Evolutionary conservation across 2,888 invertebrate genomes (phyloP), one percentile per base, ranked within the genome.

Genomic region (Eustalomyia histrio): DNA sequence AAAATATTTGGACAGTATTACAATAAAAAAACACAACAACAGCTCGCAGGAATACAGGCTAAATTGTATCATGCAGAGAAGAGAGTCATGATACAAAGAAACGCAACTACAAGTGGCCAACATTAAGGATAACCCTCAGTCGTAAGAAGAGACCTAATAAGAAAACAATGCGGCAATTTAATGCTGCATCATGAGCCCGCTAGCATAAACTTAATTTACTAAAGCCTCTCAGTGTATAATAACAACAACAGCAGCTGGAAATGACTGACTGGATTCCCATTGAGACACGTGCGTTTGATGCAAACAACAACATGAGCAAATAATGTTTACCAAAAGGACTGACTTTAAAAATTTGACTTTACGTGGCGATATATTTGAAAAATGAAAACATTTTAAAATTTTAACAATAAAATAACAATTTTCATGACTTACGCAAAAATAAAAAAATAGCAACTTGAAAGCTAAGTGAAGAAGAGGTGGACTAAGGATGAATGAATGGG

Each of bases 111-210:
- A 78, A 80, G 83, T 79, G 82, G 74, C 83, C 83, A 80, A 73
- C 35, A 71, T 61, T 47, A 55, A 24, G 47, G 35, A 63, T 67
- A 82, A 75, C 76, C 80, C 76, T 71, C 43, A 29, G 33, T 29
- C 16, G 2, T 16, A 73, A 69, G 78, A 73, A 69, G 78, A 60
- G 71, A 68, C 52, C 73, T 74, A 76, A 76, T 76, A 74, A 61
- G 74, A 74, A 86, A 85, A 88, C 88, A 88, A 89, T 88, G 89
- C 88, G 88, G 86, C 88, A 88, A 89, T 89, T 88, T 88, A 89
- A 88, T 88, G 89, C 89, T 88, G 89, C 89, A 88, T 88, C 89
- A 88, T 88, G 87, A 86, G 87, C 87, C 88, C 79, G 85, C 80
- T 79, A 85, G 84, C 71, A 83, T 79, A 76, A 80, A 67, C 79